Base-by-base conservation (phyloP, 2,113 vertebrate genomes). In the Glareola pratincola region DNA sequence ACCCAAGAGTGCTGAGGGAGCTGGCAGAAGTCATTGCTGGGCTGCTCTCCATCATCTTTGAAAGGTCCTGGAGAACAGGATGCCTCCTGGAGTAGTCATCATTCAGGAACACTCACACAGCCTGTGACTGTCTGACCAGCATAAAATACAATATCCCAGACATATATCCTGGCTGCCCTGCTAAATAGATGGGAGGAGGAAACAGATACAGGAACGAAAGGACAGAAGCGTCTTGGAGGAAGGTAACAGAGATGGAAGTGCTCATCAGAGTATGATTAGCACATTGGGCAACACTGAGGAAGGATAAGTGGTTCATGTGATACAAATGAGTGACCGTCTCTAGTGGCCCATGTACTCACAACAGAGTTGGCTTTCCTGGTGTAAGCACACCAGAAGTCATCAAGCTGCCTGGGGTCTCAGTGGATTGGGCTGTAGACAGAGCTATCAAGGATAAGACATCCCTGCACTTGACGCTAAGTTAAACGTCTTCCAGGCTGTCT, bases 71-170 rank as follows among this genome's bases (percentile, higher is more conserved):
- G 39, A 39, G 39, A 39, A 39, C 39, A 39, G 39, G 39, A 27
- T 68, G 57, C 47, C 29, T 78, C 29, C n/a, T 57, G 53, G n/a
- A 13, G 18, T 18, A 62, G 36, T 9, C 36, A 22, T 27, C 37
- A 45, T 10, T 67, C 22, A 71, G 29, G 45, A 95, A 73, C 34
- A 68, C 0, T 0, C 11, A 32, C 5, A 27, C 9, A 53, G 32
- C 7, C 47, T 45, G 51, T 14, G 59, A 64, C 39, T 26, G 23
- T 18, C 7, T 72, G 47, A 16, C 9, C 56, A 71, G 36, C 32
- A 21, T 1, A 53, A 93, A 90, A 63, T 3, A 39, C 16, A 71
- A 56, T 12, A 56, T 23, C 9, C 39, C 56, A 75, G 63, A 48
- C 6, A 22, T 21, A 48, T 48, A 48, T 48, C 47, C 14, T 59